Percentiles rank a stretch among this genome's conserved stretches.
phyloP scores from a whole-genome alignment of 2,113 vertebrate species.

The Pogona vitticeps region DNA sequence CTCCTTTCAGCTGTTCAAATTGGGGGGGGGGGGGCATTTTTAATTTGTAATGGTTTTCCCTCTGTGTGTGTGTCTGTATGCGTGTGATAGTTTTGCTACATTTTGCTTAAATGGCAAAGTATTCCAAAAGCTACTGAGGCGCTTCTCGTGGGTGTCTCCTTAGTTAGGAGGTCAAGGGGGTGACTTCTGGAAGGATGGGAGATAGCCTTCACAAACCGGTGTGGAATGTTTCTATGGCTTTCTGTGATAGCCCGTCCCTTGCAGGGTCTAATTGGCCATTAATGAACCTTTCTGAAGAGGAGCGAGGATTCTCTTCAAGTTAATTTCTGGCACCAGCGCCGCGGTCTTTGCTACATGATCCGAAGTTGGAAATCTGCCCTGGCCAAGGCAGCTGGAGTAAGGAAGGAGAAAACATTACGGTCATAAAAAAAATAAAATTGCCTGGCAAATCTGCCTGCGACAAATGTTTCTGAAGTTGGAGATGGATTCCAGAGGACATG shows the following conservation, averaged over 20 bases:
- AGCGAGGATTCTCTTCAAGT: fast-evolving
- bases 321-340: not conserved
- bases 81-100: not conserved
- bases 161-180: not conserved
- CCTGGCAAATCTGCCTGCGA: not conserved
- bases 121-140: constrained; percentile 41
- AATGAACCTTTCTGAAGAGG: not conserved
- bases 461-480: constrained; percentile 18
- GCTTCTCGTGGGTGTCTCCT: no score
- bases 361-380: fast-evolving
- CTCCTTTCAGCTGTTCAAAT: not conserved
- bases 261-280: fast-evolving
- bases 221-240: not conserved
- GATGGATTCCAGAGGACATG: constrained; percentile 27
- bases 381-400: fast-evolving
- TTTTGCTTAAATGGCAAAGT: constrained; percentile 14
- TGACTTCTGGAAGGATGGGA: not conserved
- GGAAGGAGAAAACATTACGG: not conserved
- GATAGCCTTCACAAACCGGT: not conserved
- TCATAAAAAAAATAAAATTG: not conserved
- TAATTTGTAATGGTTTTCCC: not conserved
- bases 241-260: not conserved
- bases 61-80: not conserved
- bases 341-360: not conserved
- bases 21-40: no score